These are phyloP conservation scores for Australoheros scitulus DNA, from an alignment of 2,113 vertebrate genomes.

Conservation along the genomic window DNA sequence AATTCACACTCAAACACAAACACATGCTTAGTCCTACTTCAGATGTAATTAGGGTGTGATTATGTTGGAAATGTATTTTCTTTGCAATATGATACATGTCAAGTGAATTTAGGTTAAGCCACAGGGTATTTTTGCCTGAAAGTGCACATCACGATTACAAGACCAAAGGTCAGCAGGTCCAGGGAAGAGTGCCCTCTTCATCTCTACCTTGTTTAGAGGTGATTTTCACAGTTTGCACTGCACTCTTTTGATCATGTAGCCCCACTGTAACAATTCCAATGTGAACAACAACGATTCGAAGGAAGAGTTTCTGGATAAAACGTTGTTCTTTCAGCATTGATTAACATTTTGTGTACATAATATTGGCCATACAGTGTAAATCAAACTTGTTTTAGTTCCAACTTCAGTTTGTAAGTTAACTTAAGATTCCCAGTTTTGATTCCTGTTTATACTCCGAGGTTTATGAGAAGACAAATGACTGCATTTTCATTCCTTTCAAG, in stretches of 20 bases:
- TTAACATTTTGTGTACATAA: not conserved
- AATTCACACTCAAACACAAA: conserved; percentile 26
- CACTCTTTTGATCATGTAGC: conserved; percentile 4
- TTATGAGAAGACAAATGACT: conserved; percentile 20
- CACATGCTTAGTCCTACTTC: conserved; percentile 12
- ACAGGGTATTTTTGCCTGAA: conserved; percentile 21
- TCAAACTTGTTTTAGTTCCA: conserved; percentile 10
- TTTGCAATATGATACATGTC: conserved; percentile 36
- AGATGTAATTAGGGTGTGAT: conserved; percentile 51
- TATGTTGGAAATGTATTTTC: conserved; percentile 34
- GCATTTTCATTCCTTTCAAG: conserved; percentile 35
- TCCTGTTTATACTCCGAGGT: conserved; percentile 39
- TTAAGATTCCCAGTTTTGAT: conserved; percentile 18
- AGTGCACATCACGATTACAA: conserved; percentile 9
- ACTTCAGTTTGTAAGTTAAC: not conserved
- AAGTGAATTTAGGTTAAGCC: conserved; percentile 38
- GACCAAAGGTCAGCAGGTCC: conserved; percentile 33
- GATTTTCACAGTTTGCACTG: not conserved
- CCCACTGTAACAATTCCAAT: not conserved
- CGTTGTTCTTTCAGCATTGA: not conserved
- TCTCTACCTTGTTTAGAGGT: conserved; percentile 17
- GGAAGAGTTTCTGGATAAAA: not conserved
- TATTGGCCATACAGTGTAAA: not conserved
- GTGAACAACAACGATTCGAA: not conserved
- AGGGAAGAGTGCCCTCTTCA: conserved; percentile 5